Evolutionary conservation across 2,113 vertebrate species (phyloP).

Genomic region (Cygnus atratus): DNA sequence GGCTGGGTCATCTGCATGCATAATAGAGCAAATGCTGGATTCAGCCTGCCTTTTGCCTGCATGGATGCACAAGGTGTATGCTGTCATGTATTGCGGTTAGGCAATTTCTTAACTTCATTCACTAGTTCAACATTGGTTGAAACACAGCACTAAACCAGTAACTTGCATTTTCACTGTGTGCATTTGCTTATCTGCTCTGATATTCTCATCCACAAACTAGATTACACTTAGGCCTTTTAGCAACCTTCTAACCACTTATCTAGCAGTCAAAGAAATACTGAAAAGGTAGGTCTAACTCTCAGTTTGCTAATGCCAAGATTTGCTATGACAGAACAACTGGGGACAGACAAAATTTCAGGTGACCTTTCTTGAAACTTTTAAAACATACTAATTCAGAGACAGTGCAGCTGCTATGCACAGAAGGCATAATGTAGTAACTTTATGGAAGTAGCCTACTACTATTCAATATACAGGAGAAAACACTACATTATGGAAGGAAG

Average conservation of each 20-base stretch:
- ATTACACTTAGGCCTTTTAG: background rate
- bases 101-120: background rate
- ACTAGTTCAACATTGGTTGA: background rate
- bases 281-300: background rate
- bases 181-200: background rate
- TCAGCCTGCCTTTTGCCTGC: background rate
- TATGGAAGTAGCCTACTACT: background rate
- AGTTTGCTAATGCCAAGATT: background rate
- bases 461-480: background rate
- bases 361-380: background rate
- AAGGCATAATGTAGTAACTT: background rate
- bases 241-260: background rate
- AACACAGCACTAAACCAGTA: background rate
- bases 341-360: background rate
- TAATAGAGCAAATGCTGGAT: too few species aligned
- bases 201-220: background rate
- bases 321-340: background rate
- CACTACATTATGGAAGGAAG: background rate
- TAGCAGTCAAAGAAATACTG: background rate
- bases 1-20: too few species aligned
- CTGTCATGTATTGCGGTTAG: background rate
- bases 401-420: background rate
- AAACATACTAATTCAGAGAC: background rate
- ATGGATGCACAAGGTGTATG: background rate
- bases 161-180: background rate